phyloP scores from a whole-genome alignment of 2,888 invertebrate genomes.

The Calliscelio sp. region DNA sequence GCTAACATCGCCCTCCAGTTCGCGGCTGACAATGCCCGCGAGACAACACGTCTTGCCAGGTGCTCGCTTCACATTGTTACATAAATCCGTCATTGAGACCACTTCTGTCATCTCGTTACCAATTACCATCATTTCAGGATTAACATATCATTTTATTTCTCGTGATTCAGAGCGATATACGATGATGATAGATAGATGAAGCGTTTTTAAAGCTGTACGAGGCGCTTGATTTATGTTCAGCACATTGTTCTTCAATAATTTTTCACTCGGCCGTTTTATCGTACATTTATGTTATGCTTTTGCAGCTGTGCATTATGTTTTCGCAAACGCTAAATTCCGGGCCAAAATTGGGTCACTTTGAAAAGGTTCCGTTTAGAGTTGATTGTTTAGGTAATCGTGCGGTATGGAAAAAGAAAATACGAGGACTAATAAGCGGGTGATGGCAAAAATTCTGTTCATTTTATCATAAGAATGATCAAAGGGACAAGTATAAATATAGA shows the following conservation, averaged over 20 bases:
- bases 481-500: no score
- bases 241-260: not conserved
- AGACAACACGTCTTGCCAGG: no score
- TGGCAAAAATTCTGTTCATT: no score
- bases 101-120: slow-evolving; percentile 40
- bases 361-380: slow-evolving; percentile 12
- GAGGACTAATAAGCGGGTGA: no score
- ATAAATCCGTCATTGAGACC: slow-evolving; percentile 34
- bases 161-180: slow-evolving; percentile 5
- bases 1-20: slow-evolving; percentile 14
- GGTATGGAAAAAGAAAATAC: no score
- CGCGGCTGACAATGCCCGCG: not conserved
- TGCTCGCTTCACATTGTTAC: slow-evolving; percentile 2
- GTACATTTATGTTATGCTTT: not conserved
- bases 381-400: not conserved
- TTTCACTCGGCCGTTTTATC: not conserved
- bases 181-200: not conserved
- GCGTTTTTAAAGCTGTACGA: no score
- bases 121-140: slow-evolving; percentile 43
- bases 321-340: not conserved
- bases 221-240: not conserved
- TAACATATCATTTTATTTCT: slow-evolving; percentile 34
- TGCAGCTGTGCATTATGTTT: slow-evolving; percentile 1
- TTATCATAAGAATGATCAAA: no score
- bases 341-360: slow-evolving; percentile 26